Evolutionary conservation across 2,888 invertebrate genomes (phyloP), one percentile per base, ranked within the genome.

Genomic region (Eristalis pertinax): DNA sequence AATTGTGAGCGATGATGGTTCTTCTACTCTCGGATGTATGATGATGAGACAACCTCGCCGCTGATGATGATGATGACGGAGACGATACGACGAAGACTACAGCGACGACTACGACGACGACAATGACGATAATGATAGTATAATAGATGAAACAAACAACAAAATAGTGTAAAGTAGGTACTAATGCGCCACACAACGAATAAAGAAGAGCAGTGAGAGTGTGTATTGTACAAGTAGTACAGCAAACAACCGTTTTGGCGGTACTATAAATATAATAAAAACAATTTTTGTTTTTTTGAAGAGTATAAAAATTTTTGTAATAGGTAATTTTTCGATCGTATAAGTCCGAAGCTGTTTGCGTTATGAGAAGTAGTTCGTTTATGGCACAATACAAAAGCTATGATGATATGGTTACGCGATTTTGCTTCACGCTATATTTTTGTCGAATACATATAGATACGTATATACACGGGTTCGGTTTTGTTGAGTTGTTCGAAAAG

Each of bases 351-450:
- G 92, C 92, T 93, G 92, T 93, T 93, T 92, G 93, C 93, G 92
- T 93, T 93, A 93, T 92, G 92, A 93, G 92, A 92, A 93, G 92
- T 93, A 91, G 91, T 92, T 92, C 92, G 93, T 93, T 93, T 93
- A 93, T 93, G 93, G 92, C 92, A 91, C 92, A 92, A 93, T 93
- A 92, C 93, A 93, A 92, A 93, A 93, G 92, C 93, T 92, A 91
- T 92, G 92, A 89, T 90, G 90, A 90, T 90, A 90, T 90, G 90
- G 90, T 89, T 89, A 90, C 90, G 89, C 90, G 90, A 89, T 90
- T 90, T 89, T 84, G 88, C 88, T 89, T 87, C 85, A 87, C 84
- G 82, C 84, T 89, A 78, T 87, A 83, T 88, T 88, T 85, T 85
- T 82, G 84, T 88, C 67, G 85, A 81, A 84, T 75, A 86, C 77